Evolutionary conservation across 2,888 invertebrate species (phyloP).

Genomic region (Ernsta delagoae): DNA sequence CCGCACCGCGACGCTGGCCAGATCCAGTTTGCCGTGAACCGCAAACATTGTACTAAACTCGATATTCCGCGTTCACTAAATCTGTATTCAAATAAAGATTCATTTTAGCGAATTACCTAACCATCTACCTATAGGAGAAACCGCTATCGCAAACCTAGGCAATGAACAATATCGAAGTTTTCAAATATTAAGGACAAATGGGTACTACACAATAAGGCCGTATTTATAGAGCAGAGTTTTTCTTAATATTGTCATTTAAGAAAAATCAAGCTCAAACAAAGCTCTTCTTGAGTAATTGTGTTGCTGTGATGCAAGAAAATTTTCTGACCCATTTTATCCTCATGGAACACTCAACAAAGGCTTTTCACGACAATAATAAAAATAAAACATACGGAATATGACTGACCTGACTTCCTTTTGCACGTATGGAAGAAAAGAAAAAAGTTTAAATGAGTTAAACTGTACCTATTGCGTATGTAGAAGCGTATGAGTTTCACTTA

Average conservation of each 20-base stretch:
- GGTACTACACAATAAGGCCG: no score
- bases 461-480: not conserved
- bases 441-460: conserved; percentile 40
- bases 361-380: not conserved
- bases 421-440: conserved; percentile 51
- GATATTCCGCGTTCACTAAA: conserved; percentile 97
- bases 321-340: not conserved
- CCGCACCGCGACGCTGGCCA: conserved; percentile 90
- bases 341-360: no score
- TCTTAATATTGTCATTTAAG: no score
- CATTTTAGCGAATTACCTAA: no score
- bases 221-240: no score
- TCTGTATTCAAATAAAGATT: conserved; percentile 79
- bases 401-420: conserved; percentile 79
- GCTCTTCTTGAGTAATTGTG: not conserved
- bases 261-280: no score
- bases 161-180: no score
- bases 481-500: conserved; percentile 84
- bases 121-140: no score
- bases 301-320: not conserved
- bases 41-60: conserved; percentile 90
- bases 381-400: not conserved
- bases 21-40: conserved; percentile 88
- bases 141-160: not conserved
- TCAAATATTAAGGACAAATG: no score